Conservation (phyloP, 2,797 vertebrate genomes). For the Sebastes trivittatus region DNA sequence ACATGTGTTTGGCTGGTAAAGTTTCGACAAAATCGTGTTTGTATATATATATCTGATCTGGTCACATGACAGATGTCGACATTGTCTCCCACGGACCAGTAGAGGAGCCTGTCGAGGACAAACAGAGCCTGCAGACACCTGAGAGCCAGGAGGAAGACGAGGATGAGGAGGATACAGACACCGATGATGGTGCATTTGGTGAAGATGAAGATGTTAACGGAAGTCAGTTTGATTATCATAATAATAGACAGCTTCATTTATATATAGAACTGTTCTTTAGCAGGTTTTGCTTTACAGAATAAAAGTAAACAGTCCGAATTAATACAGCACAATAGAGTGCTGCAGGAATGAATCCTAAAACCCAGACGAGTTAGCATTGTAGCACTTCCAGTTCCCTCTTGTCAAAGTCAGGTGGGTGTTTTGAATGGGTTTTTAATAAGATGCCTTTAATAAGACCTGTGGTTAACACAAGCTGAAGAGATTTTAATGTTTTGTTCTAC, state of each 20-base stretch:
- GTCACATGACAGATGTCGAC: slow-evolving; percentile 73
- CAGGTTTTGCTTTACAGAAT: neutral
- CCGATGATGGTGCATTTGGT: slow-evolving; percentile 71
- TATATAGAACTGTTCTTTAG: neutral
- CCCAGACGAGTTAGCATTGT: neutral
- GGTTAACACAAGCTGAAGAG: neutral
- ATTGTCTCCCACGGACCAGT: slow-evolving; percentile 42
- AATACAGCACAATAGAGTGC: neutral
- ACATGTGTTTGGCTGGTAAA: slow-evolving; percentile 38
- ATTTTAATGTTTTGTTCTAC: neutral
- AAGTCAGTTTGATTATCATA: slow-evolving; percentile 63
- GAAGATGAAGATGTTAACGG: slow-evolving; percentile 67
- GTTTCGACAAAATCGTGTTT: slow-evolving; percentile 28
- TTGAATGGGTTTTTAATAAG: neutral
- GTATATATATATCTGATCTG: slow-evolving; percentile 60
- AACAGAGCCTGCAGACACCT: slow-evolving; percentile 39
- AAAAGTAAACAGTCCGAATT: neutral
- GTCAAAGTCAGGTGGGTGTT: fast-evolving
- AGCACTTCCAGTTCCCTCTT: neutral
- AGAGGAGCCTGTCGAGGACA: slow-evolving; percentile 65
- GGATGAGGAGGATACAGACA: slow-evolving; percentile 74
- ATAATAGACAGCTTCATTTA: neutral
- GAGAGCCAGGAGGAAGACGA: slow-evolving; percentile 65
- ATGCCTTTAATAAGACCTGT: neutral
- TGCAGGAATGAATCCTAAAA: neutral